Conservation (phyloP, 2,113 vertebrate genomes). For the Zootoca vivipara region DNA sequence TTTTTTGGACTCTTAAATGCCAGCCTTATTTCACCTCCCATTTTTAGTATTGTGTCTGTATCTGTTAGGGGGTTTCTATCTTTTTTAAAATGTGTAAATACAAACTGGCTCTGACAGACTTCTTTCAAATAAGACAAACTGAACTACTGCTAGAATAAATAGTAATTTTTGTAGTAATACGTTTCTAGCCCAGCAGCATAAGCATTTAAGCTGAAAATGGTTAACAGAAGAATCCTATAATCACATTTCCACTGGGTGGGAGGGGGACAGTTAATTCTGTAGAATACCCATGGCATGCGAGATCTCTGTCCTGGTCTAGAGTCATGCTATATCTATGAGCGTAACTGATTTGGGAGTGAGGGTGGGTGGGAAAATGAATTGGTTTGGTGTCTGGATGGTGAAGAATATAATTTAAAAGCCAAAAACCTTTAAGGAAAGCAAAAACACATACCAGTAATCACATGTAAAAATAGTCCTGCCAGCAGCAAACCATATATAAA, state of each 20-base stretch:
- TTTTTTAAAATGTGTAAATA: neutral
- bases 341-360: neutral
- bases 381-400: no score
- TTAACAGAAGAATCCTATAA: neutral
- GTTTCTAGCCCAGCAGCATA: neutral
- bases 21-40: neutral
- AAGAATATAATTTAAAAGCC: no score
- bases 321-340: neutral
- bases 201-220: neutral
- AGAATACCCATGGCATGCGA: neutral
- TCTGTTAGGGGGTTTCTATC: neutral
- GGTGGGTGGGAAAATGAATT: neutral
- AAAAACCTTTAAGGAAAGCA: no score
- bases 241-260: neutral
- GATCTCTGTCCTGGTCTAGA: neutral
- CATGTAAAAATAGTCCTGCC: no score
- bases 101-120: neutral
- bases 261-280: neutral
- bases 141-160: no score
- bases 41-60: neutral
- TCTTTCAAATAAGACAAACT: neutral
- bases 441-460: no score
- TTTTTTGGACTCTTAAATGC: neutral
- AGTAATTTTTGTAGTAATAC: neutral
- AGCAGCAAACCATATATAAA: no score